Evolutionary conservation across 2,888 invertebrate genomes (phyloP).

Genomic region (Drosophila cognata): DNA sequence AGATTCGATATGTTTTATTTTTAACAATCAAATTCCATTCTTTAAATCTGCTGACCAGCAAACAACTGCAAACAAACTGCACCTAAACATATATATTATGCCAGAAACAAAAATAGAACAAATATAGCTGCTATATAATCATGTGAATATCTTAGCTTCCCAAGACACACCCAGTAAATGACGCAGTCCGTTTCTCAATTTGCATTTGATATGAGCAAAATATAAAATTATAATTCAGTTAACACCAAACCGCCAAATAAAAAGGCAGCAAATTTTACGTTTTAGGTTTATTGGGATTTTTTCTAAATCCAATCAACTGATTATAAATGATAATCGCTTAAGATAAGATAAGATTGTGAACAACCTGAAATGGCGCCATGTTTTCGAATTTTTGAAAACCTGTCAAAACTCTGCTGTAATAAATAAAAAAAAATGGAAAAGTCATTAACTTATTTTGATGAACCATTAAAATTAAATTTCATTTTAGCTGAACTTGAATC

Average conservation of each 20-base stretch:
- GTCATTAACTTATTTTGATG: slow-evolving; percentile 74
- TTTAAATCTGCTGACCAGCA: slow-evolving; percentile 27
- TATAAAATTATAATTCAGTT: slow-evolving; percentile 41
- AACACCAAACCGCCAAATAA: slow-evolving; percentile 37
- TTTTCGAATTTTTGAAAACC: slow-evolving; percentile 25
- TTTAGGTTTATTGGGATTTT: neutral
- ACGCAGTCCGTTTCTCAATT: slow-evolving; percentile 12
- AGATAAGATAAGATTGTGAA: no score
- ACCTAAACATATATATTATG: slow-evolving; percentile 45
- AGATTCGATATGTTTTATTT: slow-evolving; percentile 4
- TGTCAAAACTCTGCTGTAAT: slow-evolving; percentile 67
- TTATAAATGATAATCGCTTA: slow-evolving; percentile 57
- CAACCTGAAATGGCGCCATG: slow-evolving; percentile 32
- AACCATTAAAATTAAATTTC: slow-evolving; percentile 69
- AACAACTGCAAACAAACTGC: slow-evolving; percentile 32
- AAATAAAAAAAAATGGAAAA: slow-evolving; percentile 63
- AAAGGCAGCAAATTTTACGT: slow-evolving; percentile 1
- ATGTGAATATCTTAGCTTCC: slow-evolving; percentile 44
- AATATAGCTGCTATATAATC: slow-evolving; percentile 52
- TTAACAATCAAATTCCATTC: slow-evolving; percentile 3
- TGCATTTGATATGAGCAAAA: slow-evolving; percentile 51
- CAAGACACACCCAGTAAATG: slow-evolving; percentile 32
- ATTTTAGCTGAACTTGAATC: slow-evolving; percentile 50
- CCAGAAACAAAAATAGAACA: slow-evolving; percentile 45
- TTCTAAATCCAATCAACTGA: slow-evolving; percentile 35